Conservation (phyloP, 2,888 invertebrate species). For the Vandiemenella viatica region DNA sequence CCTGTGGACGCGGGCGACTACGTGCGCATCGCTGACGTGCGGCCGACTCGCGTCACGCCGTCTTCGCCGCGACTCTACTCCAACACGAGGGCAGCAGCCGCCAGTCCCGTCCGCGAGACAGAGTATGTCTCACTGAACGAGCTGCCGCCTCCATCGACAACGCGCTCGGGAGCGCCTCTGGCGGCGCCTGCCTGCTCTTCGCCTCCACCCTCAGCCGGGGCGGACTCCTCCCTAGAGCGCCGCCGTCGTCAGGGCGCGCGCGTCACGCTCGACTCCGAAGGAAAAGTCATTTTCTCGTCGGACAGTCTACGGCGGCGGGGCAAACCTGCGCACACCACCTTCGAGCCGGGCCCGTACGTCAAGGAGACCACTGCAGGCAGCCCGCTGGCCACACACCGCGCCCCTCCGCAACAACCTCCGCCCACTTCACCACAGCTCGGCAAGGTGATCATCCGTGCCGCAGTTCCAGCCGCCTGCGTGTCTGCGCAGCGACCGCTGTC, state of each 20-base stretch:
- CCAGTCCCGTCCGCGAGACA: conserved; percentile 24
- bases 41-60: conserved; percentile 40
- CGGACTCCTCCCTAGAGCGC: conserved; percentile 34
- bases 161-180: conserved; percentile 10
- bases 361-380: conserved; percentile 35
- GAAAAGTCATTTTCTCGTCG: conserved; percentile 76
- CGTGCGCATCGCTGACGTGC: conserved; percentile 70
- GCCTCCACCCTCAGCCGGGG: conserved; percentile 11
- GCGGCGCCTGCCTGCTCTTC: conserved; percentile 26
- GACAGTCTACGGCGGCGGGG: conserved; percentile 64
- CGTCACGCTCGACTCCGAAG: conserved; percentile 70
- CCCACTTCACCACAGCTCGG: conserved; percentile 47
- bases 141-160: conserved; percentile 35
- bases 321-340: conserved; percentile 62
- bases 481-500: conserved; percentile 7
- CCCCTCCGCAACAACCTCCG: no score
- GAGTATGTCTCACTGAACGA: conserved; percentile 74
- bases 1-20: conserved; percentile 56
- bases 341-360: conserved; percentile 67
- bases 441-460: conserved; percentile 44
- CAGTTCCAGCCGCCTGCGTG: neutral
- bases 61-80: neutral
- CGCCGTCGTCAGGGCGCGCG: conserved; percentile 52
- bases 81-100: conserved; percentile 14
- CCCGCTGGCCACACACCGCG: conserved; percentile 32